phyloP scores from a whole-genome alignment of 1,140 invertebrate species.

The Macrostomum lignano region DNA sequence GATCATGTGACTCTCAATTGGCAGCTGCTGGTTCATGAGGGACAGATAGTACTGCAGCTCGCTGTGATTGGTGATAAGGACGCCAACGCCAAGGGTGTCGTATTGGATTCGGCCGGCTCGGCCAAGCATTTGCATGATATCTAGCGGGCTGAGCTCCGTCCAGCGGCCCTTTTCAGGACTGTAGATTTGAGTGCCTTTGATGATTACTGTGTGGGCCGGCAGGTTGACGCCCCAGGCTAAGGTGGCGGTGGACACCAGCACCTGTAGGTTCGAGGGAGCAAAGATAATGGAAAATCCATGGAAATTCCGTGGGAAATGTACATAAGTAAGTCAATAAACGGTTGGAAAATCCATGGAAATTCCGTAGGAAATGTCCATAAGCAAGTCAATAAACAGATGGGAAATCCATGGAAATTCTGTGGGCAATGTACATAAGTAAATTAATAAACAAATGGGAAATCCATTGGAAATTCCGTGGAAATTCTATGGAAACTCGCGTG shows the following conservation, averaged over 20 bases:
- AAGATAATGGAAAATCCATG: no score
- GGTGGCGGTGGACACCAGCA: conserved; percentile 85
- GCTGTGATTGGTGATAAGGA: conserved; percentile 89
- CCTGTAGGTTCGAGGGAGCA: no score
- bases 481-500: no score
- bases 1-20: conserved; percentile 36
- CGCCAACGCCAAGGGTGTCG: conserved; percentile 90
- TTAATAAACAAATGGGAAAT: no score
- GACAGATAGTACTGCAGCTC: conserved; percentile 94
- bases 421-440: no score
- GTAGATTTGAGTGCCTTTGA: conserved; percentile 95
- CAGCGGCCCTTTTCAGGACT: conserved; percentile 90
- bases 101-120: conserved; percentile 89
- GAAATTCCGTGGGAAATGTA: no score
- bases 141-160: conserved; percentile 78
- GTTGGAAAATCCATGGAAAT: no score
- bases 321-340: no score
- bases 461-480: no score
- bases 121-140: conserved; percentile 86
- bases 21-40: conserved; percentile 68
- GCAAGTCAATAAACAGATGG: no score
- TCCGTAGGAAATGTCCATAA: no score
- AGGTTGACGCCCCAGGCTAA: conserved; percentile 98
- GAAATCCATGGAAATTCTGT: no score
- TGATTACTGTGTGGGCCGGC: conserved; percentile 93